phyloP scores from a whole-genome alignment of 2,113 vertebrate species.

The Epinephelus cyanopodus region DNA sequence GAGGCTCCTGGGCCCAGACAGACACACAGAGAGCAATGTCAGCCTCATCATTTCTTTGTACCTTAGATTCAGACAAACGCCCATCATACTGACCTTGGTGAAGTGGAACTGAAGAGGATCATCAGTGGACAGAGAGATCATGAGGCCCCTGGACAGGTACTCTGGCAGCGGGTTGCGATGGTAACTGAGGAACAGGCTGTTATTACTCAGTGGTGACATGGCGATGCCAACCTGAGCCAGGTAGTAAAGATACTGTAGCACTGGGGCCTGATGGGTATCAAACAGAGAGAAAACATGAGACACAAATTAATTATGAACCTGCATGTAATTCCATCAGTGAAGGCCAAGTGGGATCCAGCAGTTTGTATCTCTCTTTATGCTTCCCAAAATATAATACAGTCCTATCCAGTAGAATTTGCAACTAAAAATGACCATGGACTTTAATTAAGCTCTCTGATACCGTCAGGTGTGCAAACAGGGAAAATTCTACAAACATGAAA shows the following conservation, averaged over 20 bases:
- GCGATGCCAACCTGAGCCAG: conserved; percentile 96
- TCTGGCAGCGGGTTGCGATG: conserved; percentile 96
- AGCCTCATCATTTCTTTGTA: background rate
- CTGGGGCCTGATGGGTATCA: conserved; percentile 87
- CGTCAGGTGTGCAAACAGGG: background rate
- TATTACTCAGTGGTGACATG: conserved; percentile 98
- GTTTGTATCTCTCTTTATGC: background rate
- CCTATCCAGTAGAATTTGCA: background rate
- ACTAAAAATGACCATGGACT: background rate
- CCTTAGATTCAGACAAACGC: background rate
- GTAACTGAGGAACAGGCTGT: conserved; percentile 98
- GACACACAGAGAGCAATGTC: conserved; percentile 20
- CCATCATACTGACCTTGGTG: conserved; percentile 89
- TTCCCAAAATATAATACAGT: background rate
- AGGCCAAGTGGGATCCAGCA: background rate
- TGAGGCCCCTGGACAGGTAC: conserved; percentile 94
- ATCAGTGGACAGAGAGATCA: conserved; percentile 96
- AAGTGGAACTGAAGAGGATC: conserved; percentile 98
- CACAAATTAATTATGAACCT: background rate
- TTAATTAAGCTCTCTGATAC: background rate
- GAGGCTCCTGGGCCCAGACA: conserved; percentile 87
- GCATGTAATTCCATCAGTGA: background rate
- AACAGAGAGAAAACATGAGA: background rate
- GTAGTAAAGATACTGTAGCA: conserved; percentile 98
- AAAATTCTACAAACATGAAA: background rate